A percentile compares a stretch with the other conserved stretches of the same genome.
phyloP scores from a whole-genome alignment of 1,140 invertebrate species.

The Chymomyza costata region DNA sequence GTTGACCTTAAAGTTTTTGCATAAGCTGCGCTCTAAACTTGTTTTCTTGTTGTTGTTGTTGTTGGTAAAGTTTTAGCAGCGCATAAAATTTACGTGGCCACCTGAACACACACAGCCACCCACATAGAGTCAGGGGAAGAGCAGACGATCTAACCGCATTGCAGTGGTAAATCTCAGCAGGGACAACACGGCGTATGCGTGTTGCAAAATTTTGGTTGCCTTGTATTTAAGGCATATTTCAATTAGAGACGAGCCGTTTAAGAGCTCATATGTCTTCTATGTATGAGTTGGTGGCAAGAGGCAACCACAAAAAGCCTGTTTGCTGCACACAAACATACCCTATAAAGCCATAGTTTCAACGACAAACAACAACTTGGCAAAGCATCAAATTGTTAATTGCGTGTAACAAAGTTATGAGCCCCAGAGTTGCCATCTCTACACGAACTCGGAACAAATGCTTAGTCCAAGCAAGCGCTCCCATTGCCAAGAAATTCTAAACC shows the following conservation, averaged over 20 bases:
- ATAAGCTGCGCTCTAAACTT: slow-evolving; percentile 18
- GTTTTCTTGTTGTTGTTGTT: not conserved
- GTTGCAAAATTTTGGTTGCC: slow-evolving; percentile 37
- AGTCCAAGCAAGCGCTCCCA: slow-evolving; percentile 26
- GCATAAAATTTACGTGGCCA: slow-evolving; percentile 45
- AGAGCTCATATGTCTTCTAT: slow-evolving; percentile 42
- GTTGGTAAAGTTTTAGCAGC: slow-evolving; percentile 28
- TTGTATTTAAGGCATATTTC: slow-evolving; percentile 36
- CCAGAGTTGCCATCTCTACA: slow-evolving; percentile 8
- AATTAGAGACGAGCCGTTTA: slow-evolving; percentile 49
- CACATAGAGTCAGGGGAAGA: not conserved
- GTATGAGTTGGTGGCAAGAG: slow-evolving; percentile 4
- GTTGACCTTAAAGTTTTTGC: slow-evolving; percentile 51
- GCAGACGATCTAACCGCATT: no score
- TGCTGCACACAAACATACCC: slow-evolving; percentile 13
- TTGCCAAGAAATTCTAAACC: slow-evolving; percentile 68
- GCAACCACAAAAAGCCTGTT: slow-evolving; percentile 46
- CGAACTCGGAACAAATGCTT: no score
- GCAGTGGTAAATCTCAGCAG: no score
- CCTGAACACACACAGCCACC: no score
- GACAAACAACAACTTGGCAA: slow-evolving; percentile 35
- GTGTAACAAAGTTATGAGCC: slow-evolving; percentile 65
- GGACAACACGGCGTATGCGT: slow-evolving; percentile 20
- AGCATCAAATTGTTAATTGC: slow-evolving; percentile 65
- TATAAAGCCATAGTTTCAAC: not conserved